Percentiles rank a stretch among this genome's conserved stretches.
Conservation (phyloP, 2,888 invertebrate genomes). For the Clanis bilineata region DNA sequence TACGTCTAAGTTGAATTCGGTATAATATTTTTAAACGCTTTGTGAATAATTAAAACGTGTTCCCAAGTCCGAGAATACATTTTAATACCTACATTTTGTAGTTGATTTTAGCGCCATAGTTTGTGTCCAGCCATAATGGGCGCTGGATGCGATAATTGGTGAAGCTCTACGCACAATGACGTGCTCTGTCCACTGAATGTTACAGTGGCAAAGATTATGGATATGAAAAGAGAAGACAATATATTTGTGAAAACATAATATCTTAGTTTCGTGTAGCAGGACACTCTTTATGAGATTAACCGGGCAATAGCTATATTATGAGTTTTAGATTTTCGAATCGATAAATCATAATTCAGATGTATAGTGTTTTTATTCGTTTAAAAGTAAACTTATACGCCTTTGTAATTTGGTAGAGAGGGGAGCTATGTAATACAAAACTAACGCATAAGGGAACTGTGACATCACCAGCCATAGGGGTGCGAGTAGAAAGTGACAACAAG, state of each 20-base stretch:
- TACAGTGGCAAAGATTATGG: constrained; percentile 48
- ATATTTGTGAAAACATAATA: neutral
- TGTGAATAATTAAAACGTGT: neutral
- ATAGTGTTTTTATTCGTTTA: no score
- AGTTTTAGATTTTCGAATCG: no score
- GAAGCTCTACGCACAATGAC: constrained; percentile 69
- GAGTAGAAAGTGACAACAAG: no score
- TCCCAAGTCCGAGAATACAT: neutral
- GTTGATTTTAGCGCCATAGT: constrained; percentile 54
- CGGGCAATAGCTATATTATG: no score
- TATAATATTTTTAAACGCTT: neutral
- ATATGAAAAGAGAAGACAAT: constrained; percentile 16
- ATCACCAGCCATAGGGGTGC: no score
- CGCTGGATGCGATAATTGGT: constrained; percentile 69
- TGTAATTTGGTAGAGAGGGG: no score
- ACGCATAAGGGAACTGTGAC: no score
- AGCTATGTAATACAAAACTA: no score
- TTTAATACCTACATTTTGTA: neutral
- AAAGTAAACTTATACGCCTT: no score
- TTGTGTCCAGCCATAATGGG: constrained; percentile 60
- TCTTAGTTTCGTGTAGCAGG: neutral
- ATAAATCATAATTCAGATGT: no score
- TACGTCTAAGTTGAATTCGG: no score
- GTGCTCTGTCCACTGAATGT: constrained; percentile 57
- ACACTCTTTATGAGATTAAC: no score